Conservation (phyloP, 2,113 vertebrate genomes). For the Nestor notabilis region DNA sequence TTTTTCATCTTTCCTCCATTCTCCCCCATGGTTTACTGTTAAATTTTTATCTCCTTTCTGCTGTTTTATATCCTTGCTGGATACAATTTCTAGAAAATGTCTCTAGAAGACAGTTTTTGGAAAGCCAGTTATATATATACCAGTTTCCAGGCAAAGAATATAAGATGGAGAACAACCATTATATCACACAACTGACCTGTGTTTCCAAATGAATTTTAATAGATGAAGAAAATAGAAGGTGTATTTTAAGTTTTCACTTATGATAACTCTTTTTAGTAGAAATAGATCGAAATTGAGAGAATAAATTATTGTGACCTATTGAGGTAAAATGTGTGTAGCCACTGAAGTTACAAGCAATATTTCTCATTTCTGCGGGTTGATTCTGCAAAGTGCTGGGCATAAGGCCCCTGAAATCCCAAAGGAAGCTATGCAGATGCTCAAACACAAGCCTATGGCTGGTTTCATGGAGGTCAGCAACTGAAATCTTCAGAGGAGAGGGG, state of each 20-base stretch:
- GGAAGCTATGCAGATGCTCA: neutral
- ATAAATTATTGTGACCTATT: neutral
- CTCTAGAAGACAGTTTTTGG: neutral
- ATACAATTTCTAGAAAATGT: neutral
- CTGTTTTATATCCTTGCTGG: neutral
- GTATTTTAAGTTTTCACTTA: neutral
- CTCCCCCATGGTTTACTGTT: neutral
- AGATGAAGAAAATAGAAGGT: neutral
- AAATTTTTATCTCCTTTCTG: neutral
- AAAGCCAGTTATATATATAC: neutral
- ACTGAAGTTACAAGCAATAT: neutral
- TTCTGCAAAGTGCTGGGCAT: neutral
- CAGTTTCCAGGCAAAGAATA: neutral
- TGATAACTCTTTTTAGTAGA: neutral
- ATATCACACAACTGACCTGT: neutral
- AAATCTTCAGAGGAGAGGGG: neutral
- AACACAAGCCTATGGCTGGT: rapidly evolving
- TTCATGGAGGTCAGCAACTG: neutral
- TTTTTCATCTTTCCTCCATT: neutral
- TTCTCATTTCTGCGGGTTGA: neutral
- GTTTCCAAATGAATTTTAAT: neutral
- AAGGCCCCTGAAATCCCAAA: neutral
- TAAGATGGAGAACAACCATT: neutral
- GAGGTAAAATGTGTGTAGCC: neutral
- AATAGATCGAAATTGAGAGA: neutral